phyloP scores from a whole-genome alignment of 1,140 invertebrate species.

The Aporrectodea caliginosa region DNA sequence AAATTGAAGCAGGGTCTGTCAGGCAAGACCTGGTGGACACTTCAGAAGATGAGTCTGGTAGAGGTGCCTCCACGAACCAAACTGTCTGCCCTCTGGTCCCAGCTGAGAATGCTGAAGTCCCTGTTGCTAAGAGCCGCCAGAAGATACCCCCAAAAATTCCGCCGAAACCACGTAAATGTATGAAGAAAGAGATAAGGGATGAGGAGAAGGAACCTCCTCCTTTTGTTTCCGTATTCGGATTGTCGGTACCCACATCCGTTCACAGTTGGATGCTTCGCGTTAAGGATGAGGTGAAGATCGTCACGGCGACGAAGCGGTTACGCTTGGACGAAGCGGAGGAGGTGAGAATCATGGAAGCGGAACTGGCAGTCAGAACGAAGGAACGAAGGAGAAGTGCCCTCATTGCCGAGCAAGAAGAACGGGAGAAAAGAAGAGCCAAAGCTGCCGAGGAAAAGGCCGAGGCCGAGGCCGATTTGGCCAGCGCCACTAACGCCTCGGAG shows the following conservation, averaged over 20 bases:
- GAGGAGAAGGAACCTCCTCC: background rate
- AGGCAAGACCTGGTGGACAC: too few relatives aligned
- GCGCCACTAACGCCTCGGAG: background rate
- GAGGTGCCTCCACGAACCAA: too few relatives aligned
- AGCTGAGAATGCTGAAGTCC: too few relatives aligned
- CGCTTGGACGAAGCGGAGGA: constrained; percentile 57
- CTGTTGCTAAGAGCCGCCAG: background rate
- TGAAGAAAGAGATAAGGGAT: background rate
- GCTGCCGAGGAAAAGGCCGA: background rate
- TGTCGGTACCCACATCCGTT: background rate
- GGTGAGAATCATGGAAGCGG: constrained; percentile 48
- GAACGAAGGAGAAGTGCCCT: background rate
- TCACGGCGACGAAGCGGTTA: constrained; percentile 53
- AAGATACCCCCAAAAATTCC: background rate
- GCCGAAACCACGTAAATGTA: background rate
- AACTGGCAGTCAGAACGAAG: constrained; percentile 37
- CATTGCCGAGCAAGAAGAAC: background rate
- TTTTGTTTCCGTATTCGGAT: background rate
- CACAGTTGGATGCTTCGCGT: constrained; percentile 43
- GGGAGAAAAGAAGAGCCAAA: background rate
- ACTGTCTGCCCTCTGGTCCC: too few relatives aligned
- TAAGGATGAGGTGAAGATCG: constrained; percentile 60
- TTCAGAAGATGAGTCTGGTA: too few relatives aligned
- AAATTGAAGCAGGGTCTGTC: too few relatives aligned
- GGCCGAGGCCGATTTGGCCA: background rate